These are phyloP conservation scores for Acomys russatus DNA, from an alignment of 2,797 vertebrate genomes.

Conservation along the genomic window DNA sequence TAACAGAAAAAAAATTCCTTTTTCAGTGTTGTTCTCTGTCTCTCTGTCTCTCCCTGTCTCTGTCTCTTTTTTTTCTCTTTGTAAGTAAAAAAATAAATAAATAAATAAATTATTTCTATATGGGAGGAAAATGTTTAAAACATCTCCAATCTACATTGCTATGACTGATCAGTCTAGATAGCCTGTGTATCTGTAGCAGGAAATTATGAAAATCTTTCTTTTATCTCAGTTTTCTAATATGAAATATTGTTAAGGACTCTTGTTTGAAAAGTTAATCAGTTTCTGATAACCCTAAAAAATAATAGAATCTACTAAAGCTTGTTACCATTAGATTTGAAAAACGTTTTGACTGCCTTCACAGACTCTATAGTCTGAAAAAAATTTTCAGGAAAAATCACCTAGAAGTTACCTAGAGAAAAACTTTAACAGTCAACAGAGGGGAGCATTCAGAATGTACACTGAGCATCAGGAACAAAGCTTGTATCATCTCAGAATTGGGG, in stretches of 20 bases:
- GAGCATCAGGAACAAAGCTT: not conserved
- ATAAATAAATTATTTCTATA: not conserved
- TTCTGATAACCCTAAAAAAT: not conserved
- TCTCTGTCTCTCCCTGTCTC: not conserved
- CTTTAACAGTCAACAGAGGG: not conserved
- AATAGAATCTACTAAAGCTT: not conserved
- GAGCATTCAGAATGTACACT: not conserved
- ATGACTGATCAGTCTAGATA: not conserved
- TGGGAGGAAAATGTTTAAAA: not conserved
- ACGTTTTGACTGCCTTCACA: not conserved
- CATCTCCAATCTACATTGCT: not conserved
- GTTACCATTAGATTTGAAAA: slow-evolving; percentile 16
- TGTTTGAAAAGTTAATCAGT: not conserved
- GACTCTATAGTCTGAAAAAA: not conserved
- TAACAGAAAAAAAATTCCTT: not conserved
- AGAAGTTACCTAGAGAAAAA: slow-evolving; percentile 1
- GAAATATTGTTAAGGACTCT: not conserved
- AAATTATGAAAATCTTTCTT: slow-evolving; percentile 2
- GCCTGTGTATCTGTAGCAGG: not conserved
- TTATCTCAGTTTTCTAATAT: not conserved
- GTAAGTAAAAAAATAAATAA: not conserved
- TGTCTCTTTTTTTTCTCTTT: not conserved
- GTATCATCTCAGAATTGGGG: not conserved
- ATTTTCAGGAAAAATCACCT: not conserved
- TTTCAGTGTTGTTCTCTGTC: not conserved